Percentiles rank a stretch among this genome's conserved stretches.
Evolutionary conservation across 2,113 vertebrate genomes (phyloP).

Genomic region (Polyodon spathula): DNA sequence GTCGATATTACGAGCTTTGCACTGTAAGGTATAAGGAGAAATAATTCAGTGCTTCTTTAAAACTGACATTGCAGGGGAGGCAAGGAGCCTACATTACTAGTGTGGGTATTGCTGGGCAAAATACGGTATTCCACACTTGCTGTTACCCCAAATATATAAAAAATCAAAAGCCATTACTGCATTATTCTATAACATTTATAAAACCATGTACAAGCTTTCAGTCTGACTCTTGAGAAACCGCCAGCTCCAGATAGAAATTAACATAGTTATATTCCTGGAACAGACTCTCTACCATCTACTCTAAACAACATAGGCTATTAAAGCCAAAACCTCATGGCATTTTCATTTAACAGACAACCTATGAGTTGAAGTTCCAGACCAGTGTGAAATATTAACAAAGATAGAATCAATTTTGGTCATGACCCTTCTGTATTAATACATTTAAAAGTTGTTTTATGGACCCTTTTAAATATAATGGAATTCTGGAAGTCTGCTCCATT

Average conservation of each 20-base stretch:
- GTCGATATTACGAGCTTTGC: no score
- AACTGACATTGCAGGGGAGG: no score
- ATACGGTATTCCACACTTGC: no score
- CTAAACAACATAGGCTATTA: not conserved
- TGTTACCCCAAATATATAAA: no score
- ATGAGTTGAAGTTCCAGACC: not conserved
- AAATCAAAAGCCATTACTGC: no score
- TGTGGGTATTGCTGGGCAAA: no score
- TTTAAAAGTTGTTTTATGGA: constrained; percentile 40
- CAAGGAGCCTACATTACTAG: no score
- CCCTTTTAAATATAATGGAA: constrained; percentile 41
- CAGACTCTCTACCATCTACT: not conserved
- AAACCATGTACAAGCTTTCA: no score
- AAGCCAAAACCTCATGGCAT: not conserved
- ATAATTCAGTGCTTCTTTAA: no score
- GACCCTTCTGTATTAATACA: not conserved
- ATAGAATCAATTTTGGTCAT: not conserved
- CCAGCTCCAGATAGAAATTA: not conserved
- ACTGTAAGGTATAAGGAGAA: no score
- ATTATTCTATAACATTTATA: no score
- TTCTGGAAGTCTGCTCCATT: constrained; percentile 30
- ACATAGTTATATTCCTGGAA: not conserved
- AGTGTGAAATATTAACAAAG: not conserved
- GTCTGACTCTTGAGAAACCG: not conserved
- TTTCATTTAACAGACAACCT: not conserved